Conservation (phyloP, 2,888 invertebrate genomes). For the Drosophila pseudotakahashii region DNA sequence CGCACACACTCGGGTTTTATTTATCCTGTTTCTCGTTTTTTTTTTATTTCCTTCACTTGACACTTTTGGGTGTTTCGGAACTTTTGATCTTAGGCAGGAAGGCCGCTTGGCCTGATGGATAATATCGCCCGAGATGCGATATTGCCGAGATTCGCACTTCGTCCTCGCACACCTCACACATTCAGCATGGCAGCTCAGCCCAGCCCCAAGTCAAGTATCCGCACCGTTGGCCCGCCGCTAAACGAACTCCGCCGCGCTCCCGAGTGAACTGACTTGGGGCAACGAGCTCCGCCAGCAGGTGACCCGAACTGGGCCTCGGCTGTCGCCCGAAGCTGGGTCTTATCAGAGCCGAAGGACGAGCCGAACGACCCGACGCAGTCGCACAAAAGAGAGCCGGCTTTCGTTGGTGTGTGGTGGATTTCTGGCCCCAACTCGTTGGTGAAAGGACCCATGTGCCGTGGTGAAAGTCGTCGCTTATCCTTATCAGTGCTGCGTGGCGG, state of each 20-base stretch:
- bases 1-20: slow-evolving; percentile 24
- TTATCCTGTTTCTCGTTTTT: slow-evolving; percentile 1
- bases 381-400: slow-evolving; percentile 60
- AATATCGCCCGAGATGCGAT: slow-evolving; percentile 9
- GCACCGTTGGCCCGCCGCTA: slow-evolving; percentile 64
- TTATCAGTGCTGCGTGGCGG: slow-evolving; percentile 60
- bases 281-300: slow-evolving; percentile 43
- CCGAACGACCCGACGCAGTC: slow-evolving; percentile 54
- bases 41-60: slow-evolving; percentile 18
- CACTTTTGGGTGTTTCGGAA: slow-evolving; percentile 26
- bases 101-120: slow-evolving; percentile 14
- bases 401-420: slow-evolving; percentile 74
- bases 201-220: slow-evolving; percentile 37
- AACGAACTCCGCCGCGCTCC: slow-evolving; percentile 83
- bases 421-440: slow-evolving; percentile 55
- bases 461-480: slow-evolving; percentile 54
- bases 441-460: slow-evolving; percentile 42
- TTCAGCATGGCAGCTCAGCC: slow-evolving; percentile 33
- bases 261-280: slow-evolving; percentile 83
- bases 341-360: slow-evolving; percentile 56
- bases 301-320: slow-evolving; percentile 45
- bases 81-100: slow-evolving; percentile 20
- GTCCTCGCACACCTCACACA: slow-evolving; percentile 23
- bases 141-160: slow-evolving; percentile 26
- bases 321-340: slow-evolving; percentile 30